phyloP scores from a whole-genome alignment of 2,888 invertebrate species.

The Osmoderma eremita region DNA sequence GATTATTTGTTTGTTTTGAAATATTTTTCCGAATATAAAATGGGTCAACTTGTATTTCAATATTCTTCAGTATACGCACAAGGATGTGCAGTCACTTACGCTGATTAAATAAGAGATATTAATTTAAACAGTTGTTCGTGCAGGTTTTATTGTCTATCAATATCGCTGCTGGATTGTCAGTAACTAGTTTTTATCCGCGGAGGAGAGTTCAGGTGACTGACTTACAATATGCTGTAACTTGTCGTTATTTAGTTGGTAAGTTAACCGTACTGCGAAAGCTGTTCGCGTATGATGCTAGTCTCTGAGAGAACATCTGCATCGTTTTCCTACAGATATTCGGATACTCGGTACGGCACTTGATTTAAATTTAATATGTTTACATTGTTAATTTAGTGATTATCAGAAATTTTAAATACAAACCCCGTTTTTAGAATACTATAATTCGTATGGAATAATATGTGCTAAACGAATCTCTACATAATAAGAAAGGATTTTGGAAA shows the following conservation, averaged over 20 bases:
- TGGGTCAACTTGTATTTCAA: no score
- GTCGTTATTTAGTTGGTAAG: slow-evolving; percentile 43
- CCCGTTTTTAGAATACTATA: slow-evolving; percentile 3
- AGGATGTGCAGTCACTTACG: no score
- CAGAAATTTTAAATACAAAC: slow-evolving; percentile 9
- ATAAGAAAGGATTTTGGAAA: slow-evolving; percentile 5
- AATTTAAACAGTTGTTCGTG: no score
- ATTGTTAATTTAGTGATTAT: slow-evolving; percentile 7
- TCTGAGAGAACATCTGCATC: slow-evolving; percentile 42
- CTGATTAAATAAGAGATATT: no score
- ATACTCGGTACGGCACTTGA: neutral
- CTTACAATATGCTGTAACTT: slow-evolving; percentile 44
- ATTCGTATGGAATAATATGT: slow-evolving; percentile 2
- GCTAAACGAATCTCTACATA: neutral
- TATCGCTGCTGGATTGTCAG: slow-evolving; percentile 34
- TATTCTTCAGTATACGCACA: neutral
- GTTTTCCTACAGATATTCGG: slow-evolving; percentile 27
- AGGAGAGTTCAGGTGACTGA: slow-evolving; percentile 46
- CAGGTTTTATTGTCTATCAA: slow-evolving; percentile 31
- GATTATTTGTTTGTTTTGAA: no score
- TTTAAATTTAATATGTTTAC: slow-evolving; percentile 1
- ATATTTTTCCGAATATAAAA: no score
- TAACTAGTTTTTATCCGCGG: slow-evolving; percentile 45
- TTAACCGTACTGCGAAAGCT: slow-evolving; percentile 45
- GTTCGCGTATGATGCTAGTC: slow-evolving; percentile 33